Conservation (phyloP, 2,113 vertebrate genomes). For the Baryphthengus martii region DNA sequence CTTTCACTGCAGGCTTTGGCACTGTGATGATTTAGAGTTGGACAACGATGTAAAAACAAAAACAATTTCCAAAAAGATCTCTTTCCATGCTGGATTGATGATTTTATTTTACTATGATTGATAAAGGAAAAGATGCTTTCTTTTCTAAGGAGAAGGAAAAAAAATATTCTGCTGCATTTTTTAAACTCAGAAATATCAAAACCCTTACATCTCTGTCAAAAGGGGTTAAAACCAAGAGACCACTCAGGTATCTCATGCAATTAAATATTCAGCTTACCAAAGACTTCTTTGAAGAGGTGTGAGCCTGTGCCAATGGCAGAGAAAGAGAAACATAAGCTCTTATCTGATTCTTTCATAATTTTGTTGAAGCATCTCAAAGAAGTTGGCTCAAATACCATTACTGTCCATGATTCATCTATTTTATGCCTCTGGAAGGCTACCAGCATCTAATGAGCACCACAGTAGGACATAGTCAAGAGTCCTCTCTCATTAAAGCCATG, state of each 20-base stretch:
- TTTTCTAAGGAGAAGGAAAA: not conserved
- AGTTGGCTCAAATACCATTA: not conserved
- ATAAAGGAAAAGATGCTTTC: not conserved
- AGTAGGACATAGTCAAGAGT: not conserved
- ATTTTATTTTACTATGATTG: not conserved
- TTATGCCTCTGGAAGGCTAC: not conserved
- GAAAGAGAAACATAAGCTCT: not conserved
- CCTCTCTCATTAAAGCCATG: not conserved
- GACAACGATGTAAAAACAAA: not conserved
- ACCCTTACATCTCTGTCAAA: not conserved
- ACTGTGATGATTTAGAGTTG: not conserved
- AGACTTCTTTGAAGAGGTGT: not conserved
- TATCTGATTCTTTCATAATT: not conserved
- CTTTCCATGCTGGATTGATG: not conserved
- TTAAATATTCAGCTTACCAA: not conserved
- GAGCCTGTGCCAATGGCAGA: not conserved
- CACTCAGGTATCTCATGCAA: not conserved
- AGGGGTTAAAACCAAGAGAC: not conserved
- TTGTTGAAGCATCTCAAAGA: not conserved
- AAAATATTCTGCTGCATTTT: not conserved
- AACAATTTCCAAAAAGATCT: not conserved
- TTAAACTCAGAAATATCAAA: not conserved
- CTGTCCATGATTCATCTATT: not conserved
- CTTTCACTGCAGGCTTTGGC: not conserved
- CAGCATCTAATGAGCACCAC: not conserved